Evolutionary conservation across 2,888 invertebrate genomes (phyloP).

Genomic region (Melieria picta): DNA sequence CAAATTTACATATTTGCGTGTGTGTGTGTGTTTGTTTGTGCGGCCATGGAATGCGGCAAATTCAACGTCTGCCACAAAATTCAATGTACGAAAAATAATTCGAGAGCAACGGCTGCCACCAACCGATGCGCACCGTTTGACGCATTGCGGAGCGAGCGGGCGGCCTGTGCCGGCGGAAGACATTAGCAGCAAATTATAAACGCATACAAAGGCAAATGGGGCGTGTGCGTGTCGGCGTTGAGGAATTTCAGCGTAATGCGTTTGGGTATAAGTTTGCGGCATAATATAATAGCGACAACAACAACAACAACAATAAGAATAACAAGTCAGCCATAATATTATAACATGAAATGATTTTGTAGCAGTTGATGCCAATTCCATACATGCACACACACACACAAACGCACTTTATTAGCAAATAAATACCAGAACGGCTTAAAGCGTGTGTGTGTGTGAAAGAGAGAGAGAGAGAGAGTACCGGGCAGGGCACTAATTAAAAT

Average conservation of each 20-base stretch:
- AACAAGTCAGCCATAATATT: too few species aligned
- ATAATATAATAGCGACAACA: too few species aligned
- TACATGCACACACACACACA: background rate
- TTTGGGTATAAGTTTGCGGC: too few species aligned
- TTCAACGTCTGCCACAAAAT: background rate
- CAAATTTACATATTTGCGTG: background rate
- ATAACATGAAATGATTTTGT: too few species aligned
- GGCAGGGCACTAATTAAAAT: too few species aligned
- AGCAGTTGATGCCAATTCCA: background rate
- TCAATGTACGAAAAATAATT: background rate
- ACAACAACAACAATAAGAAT: too few species aligned
- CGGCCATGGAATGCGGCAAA: background rate
- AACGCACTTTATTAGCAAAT: too few species aligned
- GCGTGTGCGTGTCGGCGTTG: constrained; percentile 35
- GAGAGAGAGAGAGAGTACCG: too few species aligned
- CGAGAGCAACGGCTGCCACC: background rate
- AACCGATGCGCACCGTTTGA: background rate
- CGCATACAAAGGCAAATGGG: constrained; percentile 53
- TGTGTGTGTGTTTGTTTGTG: background rate
- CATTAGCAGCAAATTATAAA: constrained; percentile 58
- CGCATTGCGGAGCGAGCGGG: background rate
- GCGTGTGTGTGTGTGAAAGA: too few species aligned
- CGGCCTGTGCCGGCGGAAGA: constrained; percentile 26
- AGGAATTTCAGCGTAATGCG: too few species aligned
- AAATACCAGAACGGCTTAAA: too few species aligned